Percentiles rank a stretch among this genome's conserved stretches.
Evolutionary conservation across 2,113 vertebrate species (phyloP).

Genomic region (Gnathonemus echidnorhynchus): DNA sequence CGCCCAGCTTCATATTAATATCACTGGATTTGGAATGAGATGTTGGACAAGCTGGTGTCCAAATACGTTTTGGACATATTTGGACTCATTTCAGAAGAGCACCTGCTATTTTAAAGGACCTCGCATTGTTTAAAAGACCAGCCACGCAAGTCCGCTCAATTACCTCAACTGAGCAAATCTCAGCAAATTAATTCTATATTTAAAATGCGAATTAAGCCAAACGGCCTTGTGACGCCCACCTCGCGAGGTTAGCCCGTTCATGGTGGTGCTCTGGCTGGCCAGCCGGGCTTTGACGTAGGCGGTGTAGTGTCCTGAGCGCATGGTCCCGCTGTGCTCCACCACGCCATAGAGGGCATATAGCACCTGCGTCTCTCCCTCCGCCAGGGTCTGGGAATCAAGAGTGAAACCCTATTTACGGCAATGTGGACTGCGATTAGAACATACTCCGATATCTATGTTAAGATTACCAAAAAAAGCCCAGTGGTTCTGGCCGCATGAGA

Average conservation of each 20-base stretch:
- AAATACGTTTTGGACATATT: neutral
- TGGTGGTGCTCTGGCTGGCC: slow-evolving; percentile 47
- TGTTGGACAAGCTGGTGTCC: neutral
- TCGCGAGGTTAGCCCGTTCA: slow-evolving; percentile 52
- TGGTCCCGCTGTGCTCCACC: slow-evolving; percentile 92
- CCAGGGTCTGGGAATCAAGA: slow-evolving; percentile 59
- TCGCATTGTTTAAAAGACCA: neutral
- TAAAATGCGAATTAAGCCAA: neutral
- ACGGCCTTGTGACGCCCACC: slow-evolving; percentile 48
- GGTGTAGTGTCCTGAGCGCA: slow-evolving; percentile 95
- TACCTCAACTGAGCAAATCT: neutral
- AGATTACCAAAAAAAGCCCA: neutral
- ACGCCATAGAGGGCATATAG: slow-evolving; percentile 86
- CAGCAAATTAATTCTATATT: neutral
- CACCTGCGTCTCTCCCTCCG: slow-evolving; percentile 63
- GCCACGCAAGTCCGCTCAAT: neutral
- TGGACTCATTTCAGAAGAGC: neutral
- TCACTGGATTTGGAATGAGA: neutral
- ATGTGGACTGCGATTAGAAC: neutral
- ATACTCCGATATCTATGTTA: neutral
- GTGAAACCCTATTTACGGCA: neutral
- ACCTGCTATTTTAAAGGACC: neutral
- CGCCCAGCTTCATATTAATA: neutral
- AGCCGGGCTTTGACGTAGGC: slow-evolving; percentile 80
- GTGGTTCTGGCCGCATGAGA: neutral